Evolutionary conservation across 1,140 invertebrate species (phyloP).

Genomic region (Chelonus insularis): DNA sequence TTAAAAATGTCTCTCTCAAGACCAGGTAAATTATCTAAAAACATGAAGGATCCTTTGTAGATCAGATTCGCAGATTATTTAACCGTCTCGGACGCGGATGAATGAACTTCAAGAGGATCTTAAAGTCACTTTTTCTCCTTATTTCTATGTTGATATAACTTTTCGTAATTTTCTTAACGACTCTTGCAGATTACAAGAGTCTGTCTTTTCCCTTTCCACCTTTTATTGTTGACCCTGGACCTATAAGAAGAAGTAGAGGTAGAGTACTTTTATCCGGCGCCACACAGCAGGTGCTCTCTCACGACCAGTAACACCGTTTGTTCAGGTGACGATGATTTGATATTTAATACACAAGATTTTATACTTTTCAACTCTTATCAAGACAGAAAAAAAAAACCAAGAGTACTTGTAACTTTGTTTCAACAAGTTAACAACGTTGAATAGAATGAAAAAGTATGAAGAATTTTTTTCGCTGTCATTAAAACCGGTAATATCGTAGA

Average conservation of each 20-base stretch:
- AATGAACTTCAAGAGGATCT: too few species aligned
- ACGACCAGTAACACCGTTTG: conserved; percentile 1
- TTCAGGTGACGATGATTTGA: conserved; percentile 17
- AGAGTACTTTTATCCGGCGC: not conserved
- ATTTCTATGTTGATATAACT: not conserved
- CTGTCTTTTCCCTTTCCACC: not conserved
- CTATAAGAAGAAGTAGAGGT: not conserved
- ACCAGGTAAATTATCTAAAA: too few species aligned
- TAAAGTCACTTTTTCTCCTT: not conserved
- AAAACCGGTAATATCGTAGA: too few species aligned
- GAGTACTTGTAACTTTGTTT: too few species aligned
- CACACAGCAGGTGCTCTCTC: conserved; percentile 18
- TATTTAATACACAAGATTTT: too few species aligned
- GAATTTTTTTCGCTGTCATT: too few species aligned
- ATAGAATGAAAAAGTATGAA: too few species aligned
- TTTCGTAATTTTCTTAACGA: not conserved
- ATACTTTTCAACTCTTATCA: conserved; percentile 4
- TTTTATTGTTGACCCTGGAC: conserved; percentile 19
- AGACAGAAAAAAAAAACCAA: not conserved
- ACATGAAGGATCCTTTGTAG: too few species aligned
- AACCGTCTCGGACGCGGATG: too few species aligned
- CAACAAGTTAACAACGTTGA: too few species aligned
- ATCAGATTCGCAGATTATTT: too few species aligned
- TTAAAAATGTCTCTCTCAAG: too few species aligned
- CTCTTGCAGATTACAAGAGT: not conserved